These are phyloP conservation scores for Creontiades dilutus DNA, from an alignment of 2,888 invertebrate species.

Conservation along the genomic window DNA sequence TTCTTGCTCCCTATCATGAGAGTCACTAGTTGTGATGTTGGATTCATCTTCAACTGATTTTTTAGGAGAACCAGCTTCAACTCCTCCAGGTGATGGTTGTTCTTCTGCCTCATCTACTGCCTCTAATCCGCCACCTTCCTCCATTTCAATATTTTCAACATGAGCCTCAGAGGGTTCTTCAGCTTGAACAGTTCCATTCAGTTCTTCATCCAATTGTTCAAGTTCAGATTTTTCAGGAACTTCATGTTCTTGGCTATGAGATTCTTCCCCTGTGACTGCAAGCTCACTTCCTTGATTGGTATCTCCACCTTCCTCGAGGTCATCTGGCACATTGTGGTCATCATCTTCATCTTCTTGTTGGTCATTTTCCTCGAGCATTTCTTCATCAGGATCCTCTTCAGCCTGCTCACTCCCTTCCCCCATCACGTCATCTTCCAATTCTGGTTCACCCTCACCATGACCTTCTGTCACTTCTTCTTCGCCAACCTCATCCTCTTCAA, in stretches of 20 bases:
- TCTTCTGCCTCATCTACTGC: slow-evolving; percentile 75
- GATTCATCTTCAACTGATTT: slow-evolving; percentile 2
- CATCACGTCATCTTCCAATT: slow-evolving; percentile 19
- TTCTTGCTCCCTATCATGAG: neutral
- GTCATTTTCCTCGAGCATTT: slow-evolving; percentile 30
- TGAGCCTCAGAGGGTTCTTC: slow-evolving; percentile 15
- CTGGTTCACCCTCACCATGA: slow-evolving; percentile 61
- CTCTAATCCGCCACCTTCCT: slow-evolving; percentile 75
- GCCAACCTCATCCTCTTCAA: neutral
- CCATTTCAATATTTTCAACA: slow-evolving; percentile 68
- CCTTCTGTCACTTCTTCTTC: slow-evolving; percentile 33
- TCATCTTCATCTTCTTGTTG: slow-evolving; percentile 56
- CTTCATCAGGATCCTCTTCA: slow-evolving; percentile 54
- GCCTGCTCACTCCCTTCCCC: slow-evolving; percentile 44
- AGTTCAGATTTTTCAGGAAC: slow-evolving; percentile 73
- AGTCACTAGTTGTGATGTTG: neutral
- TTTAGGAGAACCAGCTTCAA: neutral
- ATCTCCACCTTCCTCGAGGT: slow-evolving; percentile 47
- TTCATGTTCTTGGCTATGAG: slow-evolving; percentile 71
- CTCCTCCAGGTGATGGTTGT: neutral
- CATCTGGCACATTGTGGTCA: slow-evolving; percentile 53
- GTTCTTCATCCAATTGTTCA: slow-evolving; percentile 69
- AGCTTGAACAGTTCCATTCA: slow-evolving; percentile 22
- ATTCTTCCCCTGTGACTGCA: slow-evolving; percentile 71
- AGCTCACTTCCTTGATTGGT: slow-evolving; percentile 61